Evolutionary conservation across 2,888 invertebrate genomes (phyloP), one percentile per base, ranked within the genome.

Genomic region (Drosophila dives): DNA sequence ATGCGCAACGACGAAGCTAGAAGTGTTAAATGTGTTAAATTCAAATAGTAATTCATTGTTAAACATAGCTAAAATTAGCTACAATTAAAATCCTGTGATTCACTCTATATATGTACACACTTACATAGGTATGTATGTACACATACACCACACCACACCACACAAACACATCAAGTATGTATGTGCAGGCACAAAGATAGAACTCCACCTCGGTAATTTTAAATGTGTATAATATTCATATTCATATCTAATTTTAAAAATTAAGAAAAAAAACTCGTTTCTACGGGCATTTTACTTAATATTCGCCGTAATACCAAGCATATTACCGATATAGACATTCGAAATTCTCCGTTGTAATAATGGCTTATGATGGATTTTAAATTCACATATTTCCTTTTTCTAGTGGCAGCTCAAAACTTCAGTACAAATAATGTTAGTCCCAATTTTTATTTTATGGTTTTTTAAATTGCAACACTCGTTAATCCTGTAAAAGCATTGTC

Each of bases 11-110:
- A 74, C 53, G 60, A 49, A 70, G 67, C 54, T 61, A 64, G 53
- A 65, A 77, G 64, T 70, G 76, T 76, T 76, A 72, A 79, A 81
- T 75, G 63, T 71, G 76, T 76, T 76, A 73, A 80, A 79, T 75
- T 81, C 68, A 89, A 80, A 83, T 79, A 84, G 84, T 86, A 80
- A 86, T 86, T 85, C 81, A 85, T 89, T 89, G 89, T 86, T 86
- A 83, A 80, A 78, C 80, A 84, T 87, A 88, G 88, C 81, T 83
- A 77, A 90, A 86, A 77, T 85, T 89, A 88, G 90, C 81, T 82
- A 77, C 90, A 86, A 79, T 89, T 81, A 65, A 90, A 87, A 90
- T 89, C 87, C 88, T 88, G 88, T 88, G 88, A 88, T 88, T 89
- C 89, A 88, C 80, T 82, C 75, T 90, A 76, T 80, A 82, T 81